These are phyloP conservation scores for Drosophila azteca DNA, from an alignment of 1,140 invertebrate species.

Conservation along the genomic window DNA sequence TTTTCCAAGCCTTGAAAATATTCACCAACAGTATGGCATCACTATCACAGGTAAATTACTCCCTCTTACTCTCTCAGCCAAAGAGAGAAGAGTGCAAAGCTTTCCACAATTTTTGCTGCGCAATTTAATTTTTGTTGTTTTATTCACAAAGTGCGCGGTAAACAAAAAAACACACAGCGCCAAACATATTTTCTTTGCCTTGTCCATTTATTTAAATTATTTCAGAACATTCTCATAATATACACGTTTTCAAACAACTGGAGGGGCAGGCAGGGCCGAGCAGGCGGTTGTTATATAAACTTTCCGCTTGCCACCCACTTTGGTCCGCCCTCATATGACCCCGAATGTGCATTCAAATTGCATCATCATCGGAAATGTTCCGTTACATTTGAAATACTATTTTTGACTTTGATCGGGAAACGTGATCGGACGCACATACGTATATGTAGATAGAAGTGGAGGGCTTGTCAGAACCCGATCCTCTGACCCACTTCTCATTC, in stretches of 20 bases:
- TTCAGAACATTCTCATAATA: conserved; percentile 56
- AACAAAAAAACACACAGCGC: conserved; percentile 68
- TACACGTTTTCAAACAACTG: conserved; percentile 38
- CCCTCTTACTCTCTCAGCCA: conserved; percentile 8
- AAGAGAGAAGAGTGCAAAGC: too few species aligned
- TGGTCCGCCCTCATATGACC: conserved; percentile 12
- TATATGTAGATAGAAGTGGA: conserved; percentile 7
- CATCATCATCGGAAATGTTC: too few species aligned
- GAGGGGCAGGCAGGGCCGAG: background rate
- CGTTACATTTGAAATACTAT: too few species aligned
- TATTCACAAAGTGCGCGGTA: conserved; percentile 78
- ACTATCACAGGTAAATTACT: conserved; percentile 3
- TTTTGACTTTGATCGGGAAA: background rate
- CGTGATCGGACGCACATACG: conserved; percentile 28
- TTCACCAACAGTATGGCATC: background rate
- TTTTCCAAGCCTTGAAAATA: background rate
- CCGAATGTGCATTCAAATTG: too few species aligned
- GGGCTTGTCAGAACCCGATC: conserved; percentile 32
- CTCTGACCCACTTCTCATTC: conserved; percentile 42
- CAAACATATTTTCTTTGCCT: conserved; percentile 65
- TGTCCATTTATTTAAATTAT: conserved; percentile 65
- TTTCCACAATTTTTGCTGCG: conserved; percentile 63
- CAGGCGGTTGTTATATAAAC: conserved; percentile 43
- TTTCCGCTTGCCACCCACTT: conserved; percentile 3
- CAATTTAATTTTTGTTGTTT: conserved; percentile 74